Evolutionary conservation across 2,797 vertebrate species (phyloP).

Genomic region (Cyclopterus lumpus): DNA sequence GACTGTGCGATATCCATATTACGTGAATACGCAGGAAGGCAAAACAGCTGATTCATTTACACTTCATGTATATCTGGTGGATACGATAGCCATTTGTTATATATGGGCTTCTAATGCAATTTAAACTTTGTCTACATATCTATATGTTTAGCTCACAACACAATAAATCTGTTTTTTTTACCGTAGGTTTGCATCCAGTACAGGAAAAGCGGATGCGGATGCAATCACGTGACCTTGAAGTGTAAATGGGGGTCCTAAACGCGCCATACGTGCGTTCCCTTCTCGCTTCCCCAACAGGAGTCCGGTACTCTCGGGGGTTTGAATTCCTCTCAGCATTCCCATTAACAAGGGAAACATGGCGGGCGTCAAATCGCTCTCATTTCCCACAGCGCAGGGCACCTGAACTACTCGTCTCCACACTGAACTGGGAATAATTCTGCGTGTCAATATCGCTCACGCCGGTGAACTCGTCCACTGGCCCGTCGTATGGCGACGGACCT

Average conservation of each 20-base stretch:
- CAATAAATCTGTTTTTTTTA: too few species aligned
- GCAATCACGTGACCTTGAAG: not conserved
- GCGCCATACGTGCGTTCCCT: not conserved
- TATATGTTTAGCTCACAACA: not conserved
- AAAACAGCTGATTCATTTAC: not conserved
- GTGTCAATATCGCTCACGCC: constrained; percentile 50
- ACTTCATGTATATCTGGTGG: not conserved
- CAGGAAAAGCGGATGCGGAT: not conserved
- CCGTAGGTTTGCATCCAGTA: not conserved
- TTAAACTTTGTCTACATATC: not conserved
- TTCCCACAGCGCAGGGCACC: constrained; percentile 48
- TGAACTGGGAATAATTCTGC: constrained; percentile 46
- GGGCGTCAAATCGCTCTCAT: constrained; percentile 42
- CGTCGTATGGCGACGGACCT: constrained; percentile 29
- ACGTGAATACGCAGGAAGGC: not conserved
- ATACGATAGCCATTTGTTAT: not conserved
- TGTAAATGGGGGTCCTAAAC: not conserved
- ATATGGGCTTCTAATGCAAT: too few species aligned
- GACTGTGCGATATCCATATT: not conserved
- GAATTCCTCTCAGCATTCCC: constrained; percentile 27
- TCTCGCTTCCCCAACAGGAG: constrained; percentile 5
- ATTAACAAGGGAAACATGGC: constrained; percentile 47
- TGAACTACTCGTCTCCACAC: constrained; percentile 40
- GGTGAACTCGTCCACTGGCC: constrained; percentile 34
- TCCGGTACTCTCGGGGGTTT: constrained; percentile 24